phyloP scores from a whole-genome alignment of 2,113 vertebrate genomes.

The Paratilapia polleni region DNA sequence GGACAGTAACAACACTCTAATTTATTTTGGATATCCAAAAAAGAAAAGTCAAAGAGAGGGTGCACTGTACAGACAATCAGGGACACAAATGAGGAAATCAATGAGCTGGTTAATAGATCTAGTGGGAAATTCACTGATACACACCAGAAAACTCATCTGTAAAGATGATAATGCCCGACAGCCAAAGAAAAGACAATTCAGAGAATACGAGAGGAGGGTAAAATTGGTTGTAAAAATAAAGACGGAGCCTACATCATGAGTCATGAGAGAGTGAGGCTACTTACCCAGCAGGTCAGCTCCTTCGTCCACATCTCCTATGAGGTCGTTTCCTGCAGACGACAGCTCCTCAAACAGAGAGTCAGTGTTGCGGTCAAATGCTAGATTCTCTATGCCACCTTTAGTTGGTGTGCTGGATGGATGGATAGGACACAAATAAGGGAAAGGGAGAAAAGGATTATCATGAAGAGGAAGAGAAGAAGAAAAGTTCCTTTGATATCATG shows the following conservation, averaged over 20 bases:
- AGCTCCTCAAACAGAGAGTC: constrained; percentile 98
- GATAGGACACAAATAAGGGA: not conserved
- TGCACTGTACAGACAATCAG: not conserved
- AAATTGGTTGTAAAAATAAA: not conserved
- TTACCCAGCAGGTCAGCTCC: constrained; percentile 97
- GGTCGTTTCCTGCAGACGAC: constrained; percentile 94
- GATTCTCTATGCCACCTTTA: constrained; percentile 91
- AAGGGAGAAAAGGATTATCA: not conserved
- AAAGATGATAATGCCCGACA: constrained; percentile 62
- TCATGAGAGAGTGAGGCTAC: constrained; percentile 13
- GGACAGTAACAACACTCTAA: not conserved
- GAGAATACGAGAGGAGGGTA: not conserved
- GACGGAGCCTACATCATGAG: not conserved
- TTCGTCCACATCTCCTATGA: constrained; percentile 96
- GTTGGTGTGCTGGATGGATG: constrained; percentile 87
- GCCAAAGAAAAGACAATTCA: constrained; percentile 20
- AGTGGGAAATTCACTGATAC: constrained; percentile 78
- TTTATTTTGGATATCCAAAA: not conserved
- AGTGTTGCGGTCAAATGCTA: constrained; percentile 94
- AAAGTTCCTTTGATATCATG: too few species aligned
- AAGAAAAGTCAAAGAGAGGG: not conserved
- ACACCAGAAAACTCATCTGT: constrained; percentile 97
- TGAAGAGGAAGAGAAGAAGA: not conserved
- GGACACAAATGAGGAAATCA: not conserved
- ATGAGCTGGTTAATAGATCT: not conserved